Base-by-base conservation (phyloP, 2,113 vertebrate genomes). In the Rhinichthys klamathensis region DNA sequence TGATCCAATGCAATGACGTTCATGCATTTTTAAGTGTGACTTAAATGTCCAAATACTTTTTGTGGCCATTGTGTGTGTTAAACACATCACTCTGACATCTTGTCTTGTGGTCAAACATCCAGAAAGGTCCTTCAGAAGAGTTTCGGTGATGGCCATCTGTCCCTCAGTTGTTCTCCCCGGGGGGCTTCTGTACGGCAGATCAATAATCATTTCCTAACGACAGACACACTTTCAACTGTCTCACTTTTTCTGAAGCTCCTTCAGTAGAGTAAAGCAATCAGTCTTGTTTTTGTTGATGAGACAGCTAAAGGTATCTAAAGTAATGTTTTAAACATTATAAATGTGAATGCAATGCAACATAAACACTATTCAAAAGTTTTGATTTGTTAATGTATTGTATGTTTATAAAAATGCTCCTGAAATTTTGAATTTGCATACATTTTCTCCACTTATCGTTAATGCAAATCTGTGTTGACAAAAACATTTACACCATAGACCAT, bases 161-260 rank as follows among this genome's bases (percentile, higher is more conserved):
- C 61, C 75, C 41, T 38, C 30, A 77, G 46, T 78, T 38, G 35
- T 25, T 76, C n/a, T 76, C 65, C 35, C 58, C 30, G 1, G 67
- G 84, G 84, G 63, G 25, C 46, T 85, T 35, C 61, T 70, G 76
- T 77, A 60, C 25, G 60, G 72, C 65, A 21, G 87, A 77, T 88
- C 87, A 85, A 70, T 83, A 78, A 63, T 69, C 44, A 73, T 46
- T 78, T 85, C 75, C 80, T 79, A 72, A 85, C 67, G 44, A 41
- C 79, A 23, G 58, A 63, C 87, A 79, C 83, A 76, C 77, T 81
- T 84, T 84, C 70, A 76, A 41, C 51, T 80, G 46, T 51, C 65
- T 67, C 67, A 44, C 77, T 72, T 16, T 6, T 27, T 73, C 83
- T 72, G 54, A 51, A 32, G 44, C 46, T 49, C 30, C 70, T 61